Percentiles rank a stretch among this genome's conserved stretches.
Evolutionary conservation across 2,888 invertebrate species (phyloP).

Genomic region (Latheticus oryzae): DNA sequence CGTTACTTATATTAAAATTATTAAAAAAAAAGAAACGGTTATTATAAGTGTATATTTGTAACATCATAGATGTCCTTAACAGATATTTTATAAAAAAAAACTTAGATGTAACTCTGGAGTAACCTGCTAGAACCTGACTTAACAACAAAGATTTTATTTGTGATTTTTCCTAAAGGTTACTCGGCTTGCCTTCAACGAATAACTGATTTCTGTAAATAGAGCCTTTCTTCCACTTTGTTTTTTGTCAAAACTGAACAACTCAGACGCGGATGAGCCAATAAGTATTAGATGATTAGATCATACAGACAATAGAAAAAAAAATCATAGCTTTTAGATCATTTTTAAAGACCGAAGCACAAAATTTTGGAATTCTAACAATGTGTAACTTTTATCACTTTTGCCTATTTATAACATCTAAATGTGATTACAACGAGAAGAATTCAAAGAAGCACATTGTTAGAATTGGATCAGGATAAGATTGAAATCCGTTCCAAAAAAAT

Average conservation of each 20-base stretch:
- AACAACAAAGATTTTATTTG: constrained; percentile 8
- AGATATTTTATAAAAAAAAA: constrained; percentile 47
- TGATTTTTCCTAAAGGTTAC: constrained; percentile 36
- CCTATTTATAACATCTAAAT: constrained; percentile 23
- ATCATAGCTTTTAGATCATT: constrained; percentile 51
- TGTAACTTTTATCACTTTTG: constrained; percentile 7
- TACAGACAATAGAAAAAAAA: constrained; percentile 55
- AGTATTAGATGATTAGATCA: constrained; percentile 43
- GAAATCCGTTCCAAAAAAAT: constrained; percentile 32
- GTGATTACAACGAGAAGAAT: constrained; percentile 21
- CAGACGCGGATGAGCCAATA: constrained; percentile 24
- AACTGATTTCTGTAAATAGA: constrained; percentile 42
- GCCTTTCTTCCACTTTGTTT: constrained; percentile 40
- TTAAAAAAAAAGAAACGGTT: constrained; percentile 35
- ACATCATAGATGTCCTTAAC: constrained; percentile 52
- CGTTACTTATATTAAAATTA: constrained; percentile 42
- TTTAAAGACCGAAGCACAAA: constrained; percentile 32
- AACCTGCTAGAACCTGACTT: constrained; percentile 19
- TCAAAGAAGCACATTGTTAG: constrained; percentile 10
- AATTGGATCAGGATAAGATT: constrained; percentile 24
- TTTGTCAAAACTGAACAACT: constrained; percentile 17
- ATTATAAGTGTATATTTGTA: constrained; percentile 54
- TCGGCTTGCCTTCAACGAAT: constrained; percentile 46
- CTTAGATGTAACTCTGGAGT: constrained; percentile 36
- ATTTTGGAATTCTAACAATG: constrained; percentile 16